These are phyloP conservation scores for Syndactyla subalaris DNA, from an alignment of 2,797 vertebrate species.

Conservation along the genomic window DNA sequence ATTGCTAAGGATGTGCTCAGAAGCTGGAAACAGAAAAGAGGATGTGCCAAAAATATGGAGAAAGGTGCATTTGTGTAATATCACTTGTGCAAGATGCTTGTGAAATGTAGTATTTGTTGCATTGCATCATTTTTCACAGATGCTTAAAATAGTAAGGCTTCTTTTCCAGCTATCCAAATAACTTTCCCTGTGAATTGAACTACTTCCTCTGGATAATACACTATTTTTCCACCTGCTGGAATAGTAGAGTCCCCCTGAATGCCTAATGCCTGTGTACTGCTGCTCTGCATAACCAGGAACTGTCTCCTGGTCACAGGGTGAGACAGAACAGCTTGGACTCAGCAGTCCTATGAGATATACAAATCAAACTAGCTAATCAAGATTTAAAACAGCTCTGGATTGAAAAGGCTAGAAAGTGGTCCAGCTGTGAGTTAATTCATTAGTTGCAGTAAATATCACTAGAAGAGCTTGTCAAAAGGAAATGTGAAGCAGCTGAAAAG, in stretches of 20 bases:
- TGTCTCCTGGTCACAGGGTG: neutral
- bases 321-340: neutral
- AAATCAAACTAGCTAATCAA: conserved; percentile 7
- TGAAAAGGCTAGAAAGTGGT: neutral
- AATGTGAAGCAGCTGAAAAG: conserved; percentile 29
- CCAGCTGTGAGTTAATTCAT: conserved; percentile 35
- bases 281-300: neutral
- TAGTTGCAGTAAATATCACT: conserved; percentile 11
- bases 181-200: neutral
- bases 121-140: neutral
- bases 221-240: neutral
- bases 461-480: conserved; percentile 18
- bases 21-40: conserved; percentile 33
- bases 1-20: neutral
- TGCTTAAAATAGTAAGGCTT: neutral
- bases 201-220: neutral
- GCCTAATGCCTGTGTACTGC: neutral
- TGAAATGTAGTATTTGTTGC: neutral
- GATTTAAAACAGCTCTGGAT: neutral
- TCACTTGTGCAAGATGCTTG: conserved; percentile 14
- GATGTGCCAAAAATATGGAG: conserved; percentile 4
- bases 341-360: neutral
- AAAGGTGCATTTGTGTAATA: conserved; percentile 32
- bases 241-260: neutral
- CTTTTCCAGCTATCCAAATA: neutral